Conservation (phyloP, 2,888 invertebrate species). For the Myathropa florea region DNA sequence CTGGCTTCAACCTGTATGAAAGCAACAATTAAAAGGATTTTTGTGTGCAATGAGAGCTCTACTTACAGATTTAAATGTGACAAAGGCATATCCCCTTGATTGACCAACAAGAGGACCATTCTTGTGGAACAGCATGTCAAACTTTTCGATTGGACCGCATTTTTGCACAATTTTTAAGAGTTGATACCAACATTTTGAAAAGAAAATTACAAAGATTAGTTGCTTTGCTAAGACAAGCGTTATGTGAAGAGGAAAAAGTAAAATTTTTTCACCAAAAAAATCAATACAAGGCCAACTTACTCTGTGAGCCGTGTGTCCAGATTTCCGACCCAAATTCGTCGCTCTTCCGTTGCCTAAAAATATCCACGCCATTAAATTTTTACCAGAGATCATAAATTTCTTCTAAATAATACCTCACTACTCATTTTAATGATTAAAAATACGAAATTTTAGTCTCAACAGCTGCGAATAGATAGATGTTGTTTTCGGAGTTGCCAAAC, state of each 20-base stretch:
- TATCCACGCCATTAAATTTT: background rate
- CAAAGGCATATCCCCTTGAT: conserved; percentile 96
- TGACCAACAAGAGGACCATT: conserved; percentile 93
- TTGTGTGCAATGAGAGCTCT: background rate
- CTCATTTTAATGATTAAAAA: conserved; percentile 13
- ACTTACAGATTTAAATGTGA: conserved; percentile 86
- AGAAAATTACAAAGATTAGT: conserved; percentile 72
- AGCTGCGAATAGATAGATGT: background rate
- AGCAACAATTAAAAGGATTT: background rate
- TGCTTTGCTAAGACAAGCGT: background rate
- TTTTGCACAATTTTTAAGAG: conserved; percentile 97
- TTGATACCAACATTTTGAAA: conserved; percentile 91
- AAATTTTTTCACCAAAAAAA: conserved; percentile 28
- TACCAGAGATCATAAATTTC: background rate
- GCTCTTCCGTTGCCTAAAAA: conserved; percentile 75
- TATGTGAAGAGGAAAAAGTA: background rate
- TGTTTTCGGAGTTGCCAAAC: background rate
- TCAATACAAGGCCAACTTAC: conserved; percentile 85
- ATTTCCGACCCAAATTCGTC: conserved; percentile 93
- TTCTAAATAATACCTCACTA: conserved; percentile 41
- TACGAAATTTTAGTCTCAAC: background rate
- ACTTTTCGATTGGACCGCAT: conserved; percentile 96
- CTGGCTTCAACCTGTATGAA: conserved; percentile 82
- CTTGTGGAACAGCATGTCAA: conserved; percentile 96
- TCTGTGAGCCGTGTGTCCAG: conserved; percentile 94